phyloP scores from a whole-genome alignment of 2,888 invertebrate genomes.

The Cheilosia soror region DNA sequence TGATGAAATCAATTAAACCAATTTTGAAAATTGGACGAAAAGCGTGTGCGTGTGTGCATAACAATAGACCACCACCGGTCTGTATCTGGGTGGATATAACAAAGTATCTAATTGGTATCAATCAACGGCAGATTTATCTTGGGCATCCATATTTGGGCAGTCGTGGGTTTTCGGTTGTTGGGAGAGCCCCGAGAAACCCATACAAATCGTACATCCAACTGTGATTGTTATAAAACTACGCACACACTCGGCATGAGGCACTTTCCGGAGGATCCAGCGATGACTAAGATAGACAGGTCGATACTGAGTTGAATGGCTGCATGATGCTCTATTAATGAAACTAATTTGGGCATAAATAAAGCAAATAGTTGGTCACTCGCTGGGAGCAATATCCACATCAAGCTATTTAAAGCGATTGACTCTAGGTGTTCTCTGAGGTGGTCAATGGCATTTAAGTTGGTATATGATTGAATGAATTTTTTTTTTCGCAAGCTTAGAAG shows the following conservation, averaged over 20 bases:
- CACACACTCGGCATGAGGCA: conserved; percentile 35
- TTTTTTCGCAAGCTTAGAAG: too few relatives aligned
- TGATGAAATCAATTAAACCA: conserved; percentile 71
- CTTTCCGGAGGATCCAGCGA: conserved; percentile 19
- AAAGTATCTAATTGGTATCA: conserved; percentile 71
- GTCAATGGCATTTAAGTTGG: neutral
- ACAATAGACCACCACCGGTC: conserved; percentile 67
- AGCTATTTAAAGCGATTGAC: neutral
- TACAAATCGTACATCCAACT: conserved; percentile 55
- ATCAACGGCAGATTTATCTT: conserved; percentile 57
- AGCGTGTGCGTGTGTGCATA: neutral
- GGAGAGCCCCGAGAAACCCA: conserved; percentile 28
- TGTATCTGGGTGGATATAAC: conserved; percentile 41
- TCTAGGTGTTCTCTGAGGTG: neutral
- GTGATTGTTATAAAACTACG: conserved; percentile 41
- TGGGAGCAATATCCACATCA: too few relatives aligned
- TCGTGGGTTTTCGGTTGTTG: conserved; percentile 52
- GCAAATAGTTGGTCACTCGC: conserved; percentile 46
- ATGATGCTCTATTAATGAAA: conserved; percentile 54
- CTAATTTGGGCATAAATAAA: conserved; percentile 49
- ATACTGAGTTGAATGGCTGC: conserved; percentile 40
- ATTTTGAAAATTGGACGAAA: conserved; percentile 45
- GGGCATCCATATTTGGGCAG: conserved; percentile 45
- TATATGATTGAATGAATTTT: neutral
- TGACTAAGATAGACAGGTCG: conserved; percentile 10